Evolutionary conservation across 2,888 invertebrate species (phyloP).

Genomic region (Laothoe populi): DNA sequence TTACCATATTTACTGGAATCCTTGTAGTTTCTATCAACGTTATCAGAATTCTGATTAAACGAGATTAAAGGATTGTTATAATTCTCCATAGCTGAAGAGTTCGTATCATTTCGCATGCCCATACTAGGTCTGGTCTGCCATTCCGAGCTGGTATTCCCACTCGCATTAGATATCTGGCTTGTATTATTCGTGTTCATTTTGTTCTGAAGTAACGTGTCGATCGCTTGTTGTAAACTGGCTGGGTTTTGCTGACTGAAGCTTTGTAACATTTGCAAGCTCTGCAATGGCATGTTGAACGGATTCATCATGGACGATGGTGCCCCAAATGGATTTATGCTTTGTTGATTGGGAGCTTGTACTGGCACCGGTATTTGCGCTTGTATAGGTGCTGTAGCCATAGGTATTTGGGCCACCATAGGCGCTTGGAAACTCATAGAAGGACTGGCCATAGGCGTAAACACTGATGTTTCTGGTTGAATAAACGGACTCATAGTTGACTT

Average conservation of each 20-base stretch:
- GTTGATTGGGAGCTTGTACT: background rate
- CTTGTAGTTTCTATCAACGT: background rate
- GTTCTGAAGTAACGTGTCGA: conserved; percentile 3
- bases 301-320: background rate
- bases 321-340: background rate
- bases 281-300: background rate
- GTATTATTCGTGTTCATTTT: no score
- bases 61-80: background rate
- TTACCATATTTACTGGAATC: background rate
- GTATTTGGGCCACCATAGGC: background rate
- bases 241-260: conserved; percentile 15
- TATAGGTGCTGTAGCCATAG: background rate
- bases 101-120: background rate
- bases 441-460: background rate
- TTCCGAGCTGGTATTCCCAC: background rate
- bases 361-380: background rate
- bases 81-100: background rate
- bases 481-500: background rate
- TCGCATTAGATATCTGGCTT: background rate
- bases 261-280: background rate
- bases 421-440: background rate
- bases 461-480: no score
- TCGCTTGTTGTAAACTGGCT: background rate
- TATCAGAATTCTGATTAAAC: background rate
- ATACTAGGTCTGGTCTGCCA: background rate